Conservation (phyloP, 2,797 vertebrate genomes). For the Apodemus agrarius region DNA sequence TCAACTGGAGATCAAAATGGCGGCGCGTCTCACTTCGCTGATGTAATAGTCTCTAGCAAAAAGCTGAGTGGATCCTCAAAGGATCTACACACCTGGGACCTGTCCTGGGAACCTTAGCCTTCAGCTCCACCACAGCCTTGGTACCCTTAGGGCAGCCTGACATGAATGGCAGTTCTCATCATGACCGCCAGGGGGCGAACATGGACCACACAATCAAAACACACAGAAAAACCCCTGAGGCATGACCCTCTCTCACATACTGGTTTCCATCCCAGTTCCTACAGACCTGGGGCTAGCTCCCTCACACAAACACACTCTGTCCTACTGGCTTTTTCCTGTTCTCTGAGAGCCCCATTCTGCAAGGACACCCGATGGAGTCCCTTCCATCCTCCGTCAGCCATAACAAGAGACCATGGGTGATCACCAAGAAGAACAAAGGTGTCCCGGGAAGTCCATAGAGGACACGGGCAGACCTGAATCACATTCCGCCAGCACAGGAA, state of each 20-base stretch:
- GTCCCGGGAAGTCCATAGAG: neutral
- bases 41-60: neutral
- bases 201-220: too few species aligned
- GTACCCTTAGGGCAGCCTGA: too few species aligned
- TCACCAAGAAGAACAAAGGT: neutral
- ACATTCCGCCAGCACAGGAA: neutral
- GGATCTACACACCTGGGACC: neutral
- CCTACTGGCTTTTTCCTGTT: too few species aligned
- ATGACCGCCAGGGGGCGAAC: too few species aligned
- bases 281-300: neutral
- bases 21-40: neutral
- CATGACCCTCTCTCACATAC: neutral
- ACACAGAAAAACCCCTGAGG: too few species aligned
- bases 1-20: neutral
- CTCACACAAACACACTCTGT: neutral
- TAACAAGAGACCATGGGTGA: accelerated
- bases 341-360: neutral
- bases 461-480: neutral
- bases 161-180: too few species aligned
- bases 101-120: neutral
- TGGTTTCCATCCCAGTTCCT: neutral
- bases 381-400: neutral
- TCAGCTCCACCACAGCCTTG: neutral
- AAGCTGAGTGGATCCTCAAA: neutral
- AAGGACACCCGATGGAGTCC: neutral